Percentiles rank a stretch among this genome's conserved stretches.
phyloP scores from a whole-genome alignment of 2,113 vertebrate species.

The Tilapia sparmanii region DNA sequence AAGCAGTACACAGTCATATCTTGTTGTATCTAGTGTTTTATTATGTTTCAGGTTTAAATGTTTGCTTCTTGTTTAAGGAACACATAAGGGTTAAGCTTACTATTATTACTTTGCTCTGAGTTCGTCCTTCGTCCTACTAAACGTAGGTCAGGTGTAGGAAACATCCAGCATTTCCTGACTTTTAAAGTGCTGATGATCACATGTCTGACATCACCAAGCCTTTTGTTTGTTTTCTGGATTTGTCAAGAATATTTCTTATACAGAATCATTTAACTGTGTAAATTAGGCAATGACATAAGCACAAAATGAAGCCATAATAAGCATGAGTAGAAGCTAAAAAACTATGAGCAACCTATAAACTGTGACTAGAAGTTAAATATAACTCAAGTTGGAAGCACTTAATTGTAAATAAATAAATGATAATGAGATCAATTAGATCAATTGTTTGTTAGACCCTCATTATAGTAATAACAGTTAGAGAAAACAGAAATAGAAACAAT shows the following conservation, averaged over 20 bases:
- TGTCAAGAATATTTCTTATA: background rate
- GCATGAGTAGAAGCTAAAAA: background rate
- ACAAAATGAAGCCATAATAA: background rate
- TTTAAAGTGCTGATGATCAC: background rate
- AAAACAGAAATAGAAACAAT: background rate
- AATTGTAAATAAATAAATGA: background rate
- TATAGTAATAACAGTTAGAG: background rate
- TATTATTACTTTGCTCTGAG: background rate
- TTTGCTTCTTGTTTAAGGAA: background rate
- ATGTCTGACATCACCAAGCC: fast-evolving
- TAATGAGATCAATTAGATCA: background rate
- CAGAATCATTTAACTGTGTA: background rate
- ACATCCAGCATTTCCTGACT: background rate
- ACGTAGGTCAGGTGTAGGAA: background rate
- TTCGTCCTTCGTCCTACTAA: background rate
- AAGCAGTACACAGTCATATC: background rate
- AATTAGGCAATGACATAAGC: background rate
- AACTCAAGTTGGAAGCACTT: background rate
- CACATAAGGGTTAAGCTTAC: background rate
- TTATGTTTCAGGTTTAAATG: background rate
- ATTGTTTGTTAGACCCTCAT: background rate
- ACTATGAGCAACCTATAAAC: background rate
- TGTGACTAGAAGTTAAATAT: background rate
- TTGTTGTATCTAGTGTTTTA: background rate
- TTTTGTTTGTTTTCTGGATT: background rate